phyloP scores from a whole-genome alignment of 2,113 vertebrate species.

The Eulemur rufifrons region DNA sequence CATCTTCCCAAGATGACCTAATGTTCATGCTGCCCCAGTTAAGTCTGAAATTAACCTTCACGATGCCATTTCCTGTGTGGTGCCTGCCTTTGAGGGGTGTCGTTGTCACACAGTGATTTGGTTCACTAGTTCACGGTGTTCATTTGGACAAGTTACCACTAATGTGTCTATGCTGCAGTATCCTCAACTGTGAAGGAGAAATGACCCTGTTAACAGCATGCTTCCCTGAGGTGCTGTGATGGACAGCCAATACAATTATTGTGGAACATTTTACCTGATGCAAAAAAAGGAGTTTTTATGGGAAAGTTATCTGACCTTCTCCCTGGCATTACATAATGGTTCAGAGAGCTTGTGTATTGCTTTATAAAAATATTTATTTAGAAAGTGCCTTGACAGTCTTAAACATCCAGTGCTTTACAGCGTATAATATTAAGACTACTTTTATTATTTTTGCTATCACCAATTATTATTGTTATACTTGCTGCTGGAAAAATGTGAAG shows the following conservation, averaged over 20 bases:
- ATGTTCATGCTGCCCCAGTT: conserved; percentile 46
- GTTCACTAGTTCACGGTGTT: conserved; percentile 70
- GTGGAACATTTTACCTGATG: conserved; percentile 61
- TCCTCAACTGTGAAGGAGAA: conserved; percentile 63
- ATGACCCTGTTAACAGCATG: conserved; percentile 67
- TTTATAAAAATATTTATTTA: conserved; percentile 75
- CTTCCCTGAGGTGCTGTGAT: conserved; percentile 60
- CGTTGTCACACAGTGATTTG: conserved; percentile 64
- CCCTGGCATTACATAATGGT: conserved; percentile 34
- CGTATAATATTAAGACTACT: conserved; percentile 57
- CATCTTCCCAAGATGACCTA: conserved; percentile 59
- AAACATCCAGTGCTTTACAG: conserved; percentile 37
- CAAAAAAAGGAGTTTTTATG: conserved; percentile 60
- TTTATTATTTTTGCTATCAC: conserved; percentile 57
- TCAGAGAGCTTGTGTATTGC: conserved; percentile 48
- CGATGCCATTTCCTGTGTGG: conserved; percentile 63
- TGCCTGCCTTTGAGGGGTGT: conserved; percentile 54
- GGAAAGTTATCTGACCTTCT: conserved; percentile 57
- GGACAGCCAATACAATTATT: conserved; percentile 70
- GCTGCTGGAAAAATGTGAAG: conserved; percentile 12
- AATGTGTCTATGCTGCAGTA: conserved; percentile 62
- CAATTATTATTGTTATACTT: conserved; percentile 42
- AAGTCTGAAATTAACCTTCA: conserved; percentile 74
- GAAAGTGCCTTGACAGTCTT: conserved; percentile 47
- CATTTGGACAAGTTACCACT: conserved; percentile 73